Evolutionary conservation across 2,797 vertebrate species (phyloP).

Genomic region (Phaenicophaeus curvirostris): DNA sequence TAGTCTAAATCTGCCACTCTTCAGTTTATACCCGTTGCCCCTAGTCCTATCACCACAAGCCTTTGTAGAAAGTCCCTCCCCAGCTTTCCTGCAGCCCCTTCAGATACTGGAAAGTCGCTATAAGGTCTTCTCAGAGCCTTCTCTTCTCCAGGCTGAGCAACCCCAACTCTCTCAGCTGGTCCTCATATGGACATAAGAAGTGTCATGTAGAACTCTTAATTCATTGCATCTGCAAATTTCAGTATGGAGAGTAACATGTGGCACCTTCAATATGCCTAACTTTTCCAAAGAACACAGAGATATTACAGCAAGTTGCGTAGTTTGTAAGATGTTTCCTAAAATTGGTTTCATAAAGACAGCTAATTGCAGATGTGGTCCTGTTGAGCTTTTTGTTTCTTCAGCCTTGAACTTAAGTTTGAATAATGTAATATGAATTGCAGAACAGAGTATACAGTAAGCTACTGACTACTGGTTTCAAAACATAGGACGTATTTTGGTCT

Average conservation of each 20-base stretch:
- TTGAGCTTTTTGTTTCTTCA: conserved; percentile 1
- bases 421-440: not conserved
- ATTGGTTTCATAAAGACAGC: not conserved
- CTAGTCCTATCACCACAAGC: too few species aligned
- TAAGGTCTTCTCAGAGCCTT: too few species aligned
- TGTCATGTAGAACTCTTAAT: not conserved
- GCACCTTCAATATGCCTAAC: not conserved
- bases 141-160: too few species aligned
- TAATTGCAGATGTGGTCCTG: not conserved
- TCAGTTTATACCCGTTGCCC: too few species aligned
- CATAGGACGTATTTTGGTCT: not conserved
- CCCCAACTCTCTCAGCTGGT: too few species aligned
- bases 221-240: not conserved
- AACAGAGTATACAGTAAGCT: not conserved
- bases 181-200: not conserved
- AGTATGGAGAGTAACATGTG: not conserved
- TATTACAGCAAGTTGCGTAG: not conserved
- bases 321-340: not conserved
- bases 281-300: not conserved
- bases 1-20: too few species aligned
- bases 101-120: too few species aligned
- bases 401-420: not conserved
- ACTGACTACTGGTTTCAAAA: not conserved
- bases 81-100: too few species aligned
- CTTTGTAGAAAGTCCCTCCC: too few species aligned